Evolutionary conservation across 2,113 vertebrate genomes (phyloP).

Genomic region (Solea senegalensis): DNA sequence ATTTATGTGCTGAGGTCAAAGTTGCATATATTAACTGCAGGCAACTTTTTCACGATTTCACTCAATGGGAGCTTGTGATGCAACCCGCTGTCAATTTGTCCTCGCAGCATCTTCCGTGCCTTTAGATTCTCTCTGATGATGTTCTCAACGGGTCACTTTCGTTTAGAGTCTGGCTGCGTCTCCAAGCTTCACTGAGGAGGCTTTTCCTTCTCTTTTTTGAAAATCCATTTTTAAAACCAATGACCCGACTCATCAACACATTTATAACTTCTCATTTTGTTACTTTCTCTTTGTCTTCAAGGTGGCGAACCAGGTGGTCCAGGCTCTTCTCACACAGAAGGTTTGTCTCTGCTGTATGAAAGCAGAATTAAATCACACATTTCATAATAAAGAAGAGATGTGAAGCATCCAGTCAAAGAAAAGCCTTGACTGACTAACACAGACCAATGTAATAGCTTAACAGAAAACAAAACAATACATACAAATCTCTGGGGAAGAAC

Average conservation of each 20-base stretch:
- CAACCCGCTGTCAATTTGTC: constrained; percentile 44
- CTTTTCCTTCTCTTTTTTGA: not conserved
- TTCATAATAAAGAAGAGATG: no score
- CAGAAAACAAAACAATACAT: no score
- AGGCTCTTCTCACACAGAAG: constrained; percentile 94
- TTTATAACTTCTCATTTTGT: not conserved
- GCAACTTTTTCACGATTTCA: constrained; percentile 21
- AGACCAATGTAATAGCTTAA: no score
- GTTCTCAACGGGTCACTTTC: constrained; percentile 10
- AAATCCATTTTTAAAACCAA: not conserved
- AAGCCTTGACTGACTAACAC: no score
- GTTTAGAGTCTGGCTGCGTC: not conserved
- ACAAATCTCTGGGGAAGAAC: no score
- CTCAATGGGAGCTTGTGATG: constrained; percentile 40
- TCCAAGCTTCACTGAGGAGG: constrained; percentile 8
- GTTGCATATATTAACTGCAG: constrained; percentile 3
- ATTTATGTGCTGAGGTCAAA: constrained; percentile 16
- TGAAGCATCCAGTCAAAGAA: no score
- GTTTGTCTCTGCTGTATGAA: constrained; percentile 63
- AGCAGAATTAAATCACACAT: not conserved
- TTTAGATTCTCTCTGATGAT: constrained; percentile 20
- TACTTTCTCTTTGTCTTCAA: constrained; percentile 54
- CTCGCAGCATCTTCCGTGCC: constrained; percentile 5
- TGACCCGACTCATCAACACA: not conserved
- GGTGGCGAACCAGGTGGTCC: constrained; percentile 95